Conservation (phyloP, 2,797 vertebrate species). For the Nannoperca obscura region DNA sequence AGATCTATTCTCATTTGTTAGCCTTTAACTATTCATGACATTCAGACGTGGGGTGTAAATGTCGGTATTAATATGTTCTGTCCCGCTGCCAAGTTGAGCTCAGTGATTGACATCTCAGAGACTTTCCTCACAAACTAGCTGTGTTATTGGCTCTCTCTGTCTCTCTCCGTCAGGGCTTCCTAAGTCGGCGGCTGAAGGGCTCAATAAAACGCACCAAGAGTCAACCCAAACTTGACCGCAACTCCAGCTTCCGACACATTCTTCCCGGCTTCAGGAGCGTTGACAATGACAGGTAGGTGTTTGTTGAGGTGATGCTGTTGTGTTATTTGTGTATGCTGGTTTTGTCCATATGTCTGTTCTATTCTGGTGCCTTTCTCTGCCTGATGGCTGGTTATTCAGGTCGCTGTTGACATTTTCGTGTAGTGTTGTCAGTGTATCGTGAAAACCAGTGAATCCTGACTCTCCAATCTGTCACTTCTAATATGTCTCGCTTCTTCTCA, state of each 20-base stretch:
- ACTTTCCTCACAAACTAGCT: conserved; percentile 1
- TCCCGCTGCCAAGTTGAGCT: conserved; percentile 27
- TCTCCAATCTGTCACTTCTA: conserved; percentile 60
- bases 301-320: neutral
- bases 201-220: conserved; percentile 99
- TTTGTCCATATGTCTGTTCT: conserved; percentile 27
- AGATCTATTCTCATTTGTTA: conserved; percentile 36
- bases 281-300: conserved; percentile 95
- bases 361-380: conserved; percentile 30
- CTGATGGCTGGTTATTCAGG: conserved; percentile 68
- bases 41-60: conserved; percentile 5
- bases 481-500: conserved; percentile 7
- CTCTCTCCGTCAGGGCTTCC: conserved; percentile 89
- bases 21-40: conserved; percentile 21
- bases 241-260: conserved; percentile 99
- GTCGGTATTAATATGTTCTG: conserved; percentile 34
- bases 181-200: conserved; percentile 97
- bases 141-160: conserved; percentile 20
- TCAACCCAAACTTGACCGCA: conserved; percentile 97
- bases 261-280: conserved; percentile 94
- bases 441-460: conserved; percentile 66
- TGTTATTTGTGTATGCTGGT: conserved; percentile 18
- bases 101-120: conserved; percentile 25
- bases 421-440: conserved; percentile 50
- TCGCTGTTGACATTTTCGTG: conserved; percentile 69